Base-by-base conservation (phyloP, 2,113 vertebrate species). In the Nicator chloris region DNA sequence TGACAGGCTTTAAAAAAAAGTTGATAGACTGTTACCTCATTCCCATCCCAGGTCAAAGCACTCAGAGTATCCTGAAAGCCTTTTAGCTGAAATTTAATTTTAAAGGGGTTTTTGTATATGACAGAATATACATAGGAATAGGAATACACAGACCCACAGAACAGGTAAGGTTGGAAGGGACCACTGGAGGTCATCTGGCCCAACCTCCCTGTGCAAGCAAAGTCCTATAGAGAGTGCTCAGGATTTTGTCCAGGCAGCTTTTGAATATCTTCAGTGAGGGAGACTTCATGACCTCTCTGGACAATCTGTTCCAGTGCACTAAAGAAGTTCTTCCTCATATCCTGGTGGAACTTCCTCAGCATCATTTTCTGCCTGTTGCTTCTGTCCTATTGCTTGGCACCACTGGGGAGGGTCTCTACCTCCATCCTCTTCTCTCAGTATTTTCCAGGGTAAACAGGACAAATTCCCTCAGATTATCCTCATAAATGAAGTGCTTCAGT, bases 181-280 rank as follows among this genome's bases (percentile, higher is more conserved):
- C 7, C 30, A 26, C 20, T 45, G 20, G 8, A 31, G 2, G 7
- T 47, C 16, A 47, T 53, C 24, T 68, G 14, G 14, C 54, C 26
- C 70, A 68, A 27, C 4, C 4, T 68, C 14, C 12, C 11, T 51
- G 11, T 0, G 0, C 19, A 60, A 75, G 24, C 9, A 82, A 59
- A 66, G n/a, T 40, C 30, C 28, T 0, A 0, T 47, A 40, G 11
- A 47, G 11, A 3, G 7, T 68, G 20, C 4, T 75, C 45, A 31
- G 45, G 11, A 61, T 22, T 60, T 51, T 35, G 4, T 61, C 30
- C 21, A 54, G 40, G 21, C 6, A 68, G 17, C 24, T 76, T 82
- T 35, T 82, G 70, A 82, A 17, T 22, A 47, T 27, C 14, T 54
- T 44, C 47, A 47, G 14, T 0, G 3, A 61, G 30, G 14, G 14